Evolutionary conservation across 2,888 invertebrate species (phyloP).

Genomic region (Eledone cirrhosa): DNA sequence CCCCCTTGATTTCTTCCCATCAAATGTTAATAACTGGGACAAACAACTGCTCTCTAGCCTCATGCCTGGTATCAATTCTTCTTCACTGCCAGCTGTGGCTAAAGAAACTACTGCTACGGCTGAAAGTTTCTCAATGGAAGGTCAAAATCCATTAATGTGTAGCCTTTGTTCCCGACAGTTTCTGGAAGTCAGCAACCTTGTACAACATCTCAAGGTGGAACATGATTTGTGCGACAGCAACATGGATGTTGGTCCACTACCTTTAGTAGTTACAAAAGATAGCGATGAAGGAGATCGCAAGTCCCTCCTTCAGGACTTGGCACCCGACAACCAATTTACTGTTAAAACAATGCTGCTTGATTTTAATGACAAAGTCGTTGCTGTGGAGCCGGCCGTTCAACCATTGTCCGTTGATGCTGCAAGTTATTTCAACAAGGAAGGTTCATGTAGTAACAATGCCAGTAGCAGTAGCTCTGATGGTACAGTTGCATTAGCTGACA

Average conservation of each 20-base stretch:
- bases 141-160: conserved; percentile 23
- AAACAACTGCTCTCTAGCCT: conserved; percentile 13
- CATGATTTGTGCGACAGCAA: background rate
- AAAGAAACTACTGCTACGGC: background rate
- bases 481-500: background rate
- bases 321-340: background rate
- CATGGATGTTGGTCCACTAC: background rate
- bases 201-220: conserved; percentile 10
- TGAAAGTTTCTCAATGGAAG: conserved; percentile 10
- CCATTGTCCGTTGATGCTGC: background rate
- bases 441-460: background rate
- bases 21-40: background rate
- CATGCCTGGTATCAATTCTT: conserved; percentile 5
- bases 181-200: conserved; percentile 15
- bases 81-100: background rate
- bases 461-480: background rate
- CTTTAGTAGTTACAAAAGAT: background rate
- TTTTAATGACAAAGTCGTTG: background rate
- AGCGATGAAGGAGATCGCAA: background rate
- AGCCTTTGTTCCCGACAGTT: conserved; percentile 16
- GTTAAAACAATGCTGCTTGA: conserved; percentile 20
- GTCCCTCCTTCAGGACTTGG: background rate
- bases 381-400: background rate
- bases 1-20: too few relatives aligned
- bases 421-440: background rate